Base-by-base conservation (phyloP, 2,888 invertebrate genomes). In the Argynnis bischoffii region DNA sequence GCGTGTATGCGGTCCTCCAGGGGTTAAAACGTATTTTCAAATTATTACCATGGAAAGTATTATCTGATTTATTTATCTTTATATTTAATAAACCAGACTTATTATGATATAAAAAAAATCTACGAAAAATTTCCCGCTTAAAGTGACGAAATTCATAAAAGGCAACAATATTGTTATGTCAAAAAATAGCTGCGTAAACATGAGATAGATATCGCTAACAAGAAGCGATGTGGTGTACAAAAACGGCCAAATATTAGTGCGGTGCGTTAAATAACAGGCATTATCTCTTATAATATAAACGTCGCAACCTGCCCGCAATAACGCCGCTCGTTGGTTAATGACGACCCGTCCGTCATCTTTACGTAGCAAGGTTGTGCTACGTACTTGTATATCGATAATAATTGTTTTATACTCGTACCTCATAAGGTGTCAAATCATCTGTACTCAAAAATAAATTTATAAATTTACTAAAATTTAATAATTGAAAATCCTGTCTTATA, bases 221-320 rank as follows among this genome's bases (percentile, higher is more conserved):
- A 84, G 80, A 79, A 85, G 78, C 80, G 86, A 85, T 84, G 78
- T 79, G 71, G 75, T 67, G 75, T 74, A 81, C 79, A 81, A 86
- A 85, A 84, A 81, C 81, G 76, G 75, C 78, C 80, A 77, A 85
- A 84, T 87, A 88, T 89, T 88, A 86, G 87, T 82, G 78, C 75
- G 76, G 79, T 78, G 81, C 78, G 81, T 79, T 87, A 88, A 89
- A 88, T 88, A 87, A 84, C 84, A 72, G 81, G 81, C 81, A 86
- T 88, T 89, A 89, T 88, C 86, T 84, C 77, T 76, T 78, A 88
- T 84, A 88, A 88, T 89, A 86, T 85, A 84, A 86, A 82, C 84
- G 85, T 83, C 82, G 82, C 83, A 80, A 83, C 78, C 80, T 81
- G 79, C 77, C 74, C 83, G 86, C 84, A 88, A 89, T 89, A 88